phyloP scores from a whole-genome alignment of 2,113 vertebrate genomes.

The Gymnarchus niloticus region DNA sequence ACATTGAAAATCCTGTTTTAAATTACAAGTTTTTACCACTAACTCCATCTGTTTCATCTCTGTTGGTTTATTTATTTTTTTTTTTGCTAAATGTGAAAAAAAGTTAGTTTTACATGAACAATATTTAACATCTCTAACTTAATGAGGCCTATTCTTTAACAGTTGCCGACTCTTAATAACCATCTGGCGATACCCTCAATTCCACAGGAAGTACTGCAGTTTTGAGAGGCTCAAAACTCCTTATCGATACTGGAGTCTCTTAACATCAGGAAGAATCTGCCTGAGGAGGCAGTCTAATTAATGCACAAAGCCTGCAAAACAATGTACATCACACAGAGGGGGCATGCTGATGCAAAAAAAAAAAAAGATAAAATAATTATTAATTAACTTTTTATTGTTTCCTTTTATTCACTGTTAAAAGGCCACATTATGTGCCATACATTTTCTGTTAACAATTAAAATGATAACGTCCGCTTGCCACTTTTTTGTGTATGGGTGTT shows the following conservation, averaged over 20 bases:
- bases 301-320: neutral
- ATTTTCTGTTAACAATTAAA: neutral
- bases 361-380: conserved; percentile 65
- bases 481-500: neutral
- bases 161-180: neutral
- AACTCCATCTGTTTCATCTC: conserved; percentile 8
- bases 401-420: conserved; percentile 1
- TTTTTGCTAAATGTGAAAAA: neutral
- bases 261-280: neutral
- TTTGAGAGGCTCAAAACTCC: conserved; percentile 12
- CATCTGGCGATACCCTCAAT: neutral
- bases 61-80: neutral
- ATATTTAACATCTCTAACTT: conserved; percentile 18
- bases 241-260: neutral
- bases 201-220: conserved; percentile 24
- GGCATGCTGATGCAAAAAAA: conserved; percentile 55
- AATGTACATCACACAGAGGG: conserved; percentile 35
- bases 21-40: conserved; percentile 8
- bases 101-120: conserved; percentile 2
- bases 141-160: conserved; percentile 10
- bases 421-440: neutral
- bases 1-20: neutral
- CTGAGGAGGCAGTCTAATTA: neutral
- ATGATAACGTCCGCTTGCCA: neutral
- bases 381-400: conserved; percentile 57